phyloP scores from a whole-genome alignment of 2,797 vertebrate genomes.

The Trachurus trachurus region DNA sequence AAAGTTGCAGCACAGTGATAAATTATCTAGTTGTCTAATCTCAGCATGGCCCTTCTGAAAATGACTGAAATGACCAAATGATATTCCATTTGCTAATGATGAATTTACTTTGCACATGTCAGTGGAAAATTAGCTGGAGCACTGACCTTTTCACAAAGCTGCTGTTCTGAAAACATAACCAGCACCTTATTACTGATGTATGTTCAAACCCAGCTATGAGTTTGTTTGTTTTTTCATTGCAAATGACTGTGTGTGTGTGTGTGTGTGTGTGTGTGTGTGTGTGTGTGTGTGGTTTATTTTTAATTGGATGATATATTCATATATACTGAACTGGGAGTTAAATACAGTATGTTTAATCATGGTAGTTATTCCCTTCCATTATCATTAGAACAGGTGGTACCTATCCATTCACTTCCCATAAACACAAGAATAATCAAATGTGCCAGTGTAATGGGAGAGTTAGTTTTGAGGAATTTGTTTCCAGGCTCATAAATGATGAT shows the following conservation, averaged over 20 bases:
- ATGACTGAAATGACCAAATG: not conserved
- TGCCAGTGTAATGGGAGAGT: not conserved
- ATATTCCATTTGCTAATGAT: not conserved
- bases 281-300: not conserved
- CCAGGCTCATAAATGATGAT: not conserved
- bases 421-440: not conserved
- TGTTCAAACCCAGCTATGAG: not conserved
- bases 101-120: not conserved
- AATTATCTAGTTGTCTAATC: not conserved
- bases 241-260: not conserved
- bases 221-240: not conserved
- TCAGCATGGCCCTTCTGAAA: not conserved
- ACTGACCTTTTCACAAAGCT: conserved; percentile 1
- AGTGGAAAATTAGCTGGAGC: not conserved
- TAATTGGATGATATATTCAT: not conserved
- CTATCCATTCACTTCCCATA: not conserved
- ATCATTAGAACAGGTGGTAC: not conserved
- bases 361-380: not conserved
- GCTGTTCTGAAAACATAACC: conserved; percentile 4
- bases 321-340: not conserved
- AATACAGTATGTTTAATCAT: not conserved
- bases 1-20: too few relatives aligned
- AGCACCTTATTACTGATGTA: not conserved
- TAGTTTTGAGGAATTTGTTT: not conserved
- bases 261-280: not conserved